phyloP scores from a whole-genome alignment of 2,113 vertebrate species.

The Notechis scutatus region DNA sequence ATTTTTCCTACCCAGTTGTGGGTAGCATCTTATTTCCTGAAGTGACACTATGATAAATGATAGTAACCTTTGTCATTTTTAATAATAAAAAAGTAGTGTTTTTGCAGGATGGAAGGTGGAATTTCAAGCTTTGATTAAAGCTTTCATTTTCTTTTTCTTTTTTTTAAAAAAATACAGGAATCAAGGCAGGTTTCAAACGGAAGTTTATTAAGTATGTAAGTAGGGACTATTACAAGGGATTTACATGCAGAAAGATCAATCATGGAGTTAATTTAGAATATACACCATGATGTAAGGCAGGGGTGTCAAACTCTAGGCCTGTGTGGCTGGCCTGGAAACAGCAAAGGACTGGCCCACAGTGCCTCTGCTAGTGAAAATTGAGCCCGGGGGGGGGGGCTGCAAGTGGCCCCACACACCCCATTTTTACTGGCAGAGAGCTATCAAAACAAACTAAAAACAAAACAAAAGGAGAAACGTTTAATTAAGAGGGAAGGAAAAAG shows the following conservation, averaged over 20 bases:
- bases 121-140: constrained; percentile 19
- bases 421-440: too few relatives aligned
- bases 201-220: background rate
- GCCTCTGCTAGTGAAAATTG: too few relatives aligned
- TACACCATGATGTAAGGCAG: background rate
- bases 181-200: background rate
- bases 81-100: background rate
- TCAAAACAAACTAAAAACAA: too few relatives aligned
- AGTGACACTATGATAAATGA: constrained; percentile 18
- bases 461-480: too few relatives aligned
- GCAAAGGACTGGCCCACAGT: too few relatives aligned
- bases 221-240: background rate
- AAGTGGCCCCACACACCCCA: too few relatives aligned
- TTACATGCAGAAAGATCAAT: background rate
- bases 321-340: too few relatives aligned
- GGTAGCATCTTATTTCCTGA: constrained; percentile 24
- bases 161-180: background rate
- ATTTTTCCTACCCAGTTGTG: background rate
- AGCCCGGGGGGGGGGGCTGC: too few relatives aligned
- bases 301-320: too few relatives aligned
- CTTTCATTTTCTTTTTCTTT: background rate
- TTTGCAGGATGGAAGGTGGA: background rate
- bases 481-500: too few relatives aligned
- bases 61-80: constrained; percentile 23
- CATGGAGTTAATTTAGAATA: background rate